Evolutionary conservation across 2,888 invertebrate genomes (phyloP).

Genomic region (Lysandra bellargus): DNA sequence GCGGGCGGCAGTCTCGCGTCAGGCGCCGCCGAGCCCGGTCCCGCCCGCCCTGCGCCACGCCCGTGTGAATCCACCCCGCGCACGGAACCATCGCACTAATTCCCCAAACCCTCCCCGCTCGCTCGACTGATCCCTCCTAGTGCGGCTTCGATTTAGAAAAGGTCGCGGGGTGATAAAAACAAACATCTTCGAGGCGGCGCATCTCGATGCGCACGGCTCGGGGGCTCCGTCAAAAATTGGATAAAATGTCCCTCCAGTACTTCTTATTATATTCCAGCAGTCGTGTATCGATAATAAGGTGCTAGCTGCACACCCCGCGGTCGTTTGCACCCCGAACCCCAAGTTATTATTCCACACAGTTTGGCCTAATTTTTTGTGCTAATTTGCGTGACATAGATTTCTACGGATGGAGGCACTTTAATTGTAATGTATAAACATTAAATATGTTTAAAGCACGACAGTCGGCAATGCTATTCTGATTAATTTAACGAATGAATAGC

Average conservation of each 20-base stretch:
- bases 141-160: constrained; percentile 31
- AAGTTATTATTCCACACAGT: constrained; percentile 36
- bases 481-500: not conserved
- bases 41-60: constrained; percentile 44
- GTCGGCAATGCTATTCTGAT: not conserved
- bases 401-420: constrained; percentile 34
- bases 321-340: not conserved
- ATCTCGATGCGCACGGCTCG: constrained; percentile 74
- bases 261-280: not conserved
- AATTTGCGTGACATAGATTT: constrained; percentile 42
- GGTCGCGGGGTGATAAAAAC: constrained; percentile 55
- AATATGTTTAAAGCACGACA: constrained; percentile 1
- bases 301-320: not conserved
- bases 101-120: not conserved
- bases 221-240: constrained; percentile 38
- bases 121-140: not conserved
- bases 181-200: constrained; percentile 63
- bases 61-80: constrained; percentile 52
- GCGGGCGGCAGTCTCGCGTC: constrained; percentile 72
- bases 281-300: not conserved
- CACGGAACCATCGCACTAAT: constrained; percentile 39
- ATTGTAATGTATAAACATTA: constrained; percentile 29
- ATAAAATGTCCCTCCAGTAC: not conserved
- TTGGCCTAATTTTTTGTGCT: constrained; percentile 43
- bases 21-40: constrained; percentile 72